phyloP scores from a whole-genome alignment of 2,113 vertebrate species.

The Daboia siamensis region DNA sequence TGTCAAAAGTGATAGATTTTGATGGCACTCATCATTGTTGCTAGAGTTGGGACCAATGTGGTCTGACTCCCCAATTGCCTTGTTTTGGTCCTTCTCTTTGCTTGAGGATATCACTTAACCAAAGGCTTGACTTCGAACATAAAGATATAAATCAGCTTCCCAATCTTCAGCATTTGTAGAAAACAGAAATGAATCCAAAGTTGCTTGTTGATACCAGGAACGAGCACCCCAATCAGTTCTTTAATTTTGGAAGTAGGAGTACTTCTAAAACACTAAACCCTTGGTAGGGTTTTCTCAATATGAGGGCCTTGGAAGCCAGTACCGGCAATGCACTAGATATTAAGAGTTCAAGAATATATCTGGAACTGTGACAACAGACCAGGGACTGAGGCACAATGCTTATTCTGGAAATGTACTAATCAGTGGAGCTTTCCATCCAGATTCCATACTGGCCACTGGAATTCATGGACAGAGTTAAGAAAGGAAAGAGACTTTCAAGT shows the following conservation, averaged over 20 bases:
- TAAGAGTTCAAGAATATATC: background rate
- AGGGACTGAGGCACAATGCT: background rate
- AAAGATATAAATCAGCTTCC: background rate
- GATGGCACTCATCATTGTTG: background rate
- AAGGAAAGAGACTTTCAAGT: background rate
- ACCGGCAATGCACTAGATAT: background rate
- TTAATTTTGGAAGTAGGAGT: background rate
- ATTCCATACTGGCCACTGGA: background rate
- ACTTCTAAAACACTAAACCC: background rate
- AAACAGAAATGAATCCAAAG: background rate
- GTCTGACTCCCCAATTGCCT: background rate
- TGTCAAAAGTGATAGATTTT: background rate
- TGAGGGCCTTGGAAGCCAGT: background rate
- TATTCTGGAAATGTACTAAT: background rate
- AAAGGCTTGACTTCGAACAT: background rate
- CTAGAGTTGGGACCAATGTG: background rate
- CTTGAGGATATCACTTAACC: background rate
- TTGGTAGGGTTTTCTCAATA: background rate
- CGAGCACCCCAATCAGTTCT: background rate
- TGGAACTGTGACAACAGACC: background rate
- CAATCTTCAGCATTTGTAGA: background rate
- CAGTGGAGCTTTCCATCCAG: background rate
- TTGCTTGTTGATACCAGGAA: background rate
- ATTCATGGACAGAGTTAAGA: background rate
- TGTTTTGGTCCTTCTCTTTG: background rate